Percentiles rank a stretch among this genome's conserved stretches.
These are phyloP conservation scores for Philhelius pedissequus DNA, from an alignment of 2,888 invertebrate genomes.

Conservation along the genomic window DNA sequence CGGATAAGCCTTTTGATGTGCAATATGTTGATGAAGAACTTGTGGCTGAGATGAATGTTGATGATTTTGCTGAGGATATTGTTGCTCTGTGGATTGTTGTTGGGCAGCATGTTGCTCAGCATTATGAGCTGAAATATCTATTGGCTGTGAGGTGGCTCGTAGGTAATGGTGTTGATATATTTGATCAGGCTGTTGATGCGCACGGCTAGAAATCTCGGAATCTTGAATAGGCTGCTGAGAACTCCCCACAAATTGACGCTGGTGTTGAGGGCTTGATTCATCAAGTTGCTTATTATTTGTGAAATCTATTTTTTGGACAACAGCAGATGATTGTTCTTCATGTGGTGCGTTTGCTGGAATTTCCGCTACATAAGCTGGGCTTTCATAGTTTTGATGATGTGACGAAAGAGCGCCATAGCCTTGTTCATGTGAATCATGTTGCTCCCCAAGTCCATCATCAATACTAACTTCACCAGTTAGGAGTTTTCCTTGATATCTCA, in stretches of 20 bases:
- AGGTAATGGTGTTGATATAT: slow-evolving; percentile 53
- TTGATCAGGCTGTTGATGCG: slow-evolving; percentile 52
- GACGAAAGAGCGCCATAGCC: slow-evolving; percentile 26
- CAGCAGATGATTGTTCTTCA: background rate
- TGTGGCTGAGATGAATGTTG: too few species aligned
- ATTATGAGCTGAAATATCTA: background rate
- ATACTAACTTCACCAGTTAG: slow-evolving; percentile 30
- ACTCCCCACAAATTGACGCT: slow-evolving; percentile 36
- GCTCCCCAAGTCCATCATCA: background rate
- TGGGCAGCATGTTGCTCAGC: background rate
- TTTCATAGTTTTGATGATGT: slow-evolving; percentile 18
- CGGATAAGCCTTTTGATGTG: background rate
- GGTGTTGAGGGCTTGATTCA: background rate
- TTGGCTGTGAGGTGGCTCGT: slow-evolving; percentile 23
- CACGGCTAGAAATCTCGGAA: slow-evolving; percentile 39
- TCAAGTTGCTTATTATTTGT: background rate
- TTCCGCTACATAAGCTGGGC: slow-evolving; percentile 22
- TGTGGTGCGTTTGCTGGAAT: slow-evolving; percentile 6
- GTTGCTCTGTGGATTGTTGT: background rate
- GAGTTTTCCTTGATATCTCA: slow-evolving; percentile 55
- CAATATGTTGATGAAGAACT: background rate
- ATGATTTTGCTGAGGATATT: background rate
- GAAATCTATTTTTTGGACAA: background rate
- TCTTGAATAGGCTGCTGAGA: slow-evolving; percentile 39
- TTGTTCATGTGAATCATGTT: background rate